phyloP scores from a whole-genome alignment of 2,888 invertebrate species.

The Aphrophora alni region DNA sequence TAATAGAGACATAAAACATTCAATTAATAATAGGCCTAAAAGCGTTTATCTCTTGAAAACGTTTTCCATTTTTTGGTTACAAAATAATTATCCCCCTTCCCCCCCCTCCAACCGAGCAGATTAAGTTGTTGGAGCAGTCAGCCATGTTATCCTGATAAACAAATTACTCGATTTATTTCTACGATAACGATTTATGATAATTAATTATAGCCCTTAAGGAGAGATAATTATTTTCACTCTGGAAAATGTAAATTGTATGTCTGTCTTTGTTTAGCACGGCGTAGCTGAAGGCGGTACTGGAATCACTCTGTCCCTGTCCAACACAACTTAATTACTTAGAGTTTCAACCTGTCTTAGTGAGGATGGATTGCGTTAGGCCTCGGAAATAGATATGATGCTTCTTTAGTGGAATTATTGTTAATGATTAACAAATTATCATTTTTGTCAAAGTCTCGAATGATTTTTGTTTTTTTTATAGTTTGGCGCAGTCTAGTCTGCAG shows the following conservation, averaged over 20 bases:
- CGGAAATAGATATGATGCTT: background rate
- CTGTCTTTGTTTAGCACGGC: slow-evolving; percentile 29
- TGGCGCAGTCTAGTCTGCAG: too few species aligned
- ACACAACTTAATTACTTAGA: background rate
- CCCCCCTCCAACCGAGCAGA: too few species aligned
- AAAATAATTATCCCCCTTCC: background rate
- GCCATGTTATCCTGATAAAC: too few species aligned
- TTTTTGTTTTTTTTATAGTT: too few species aligned
- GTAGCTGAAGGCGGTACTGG: background rate
- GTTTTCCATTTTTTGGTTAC: background rate
- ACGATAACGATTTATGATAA: slow-evolving; percentile 36
- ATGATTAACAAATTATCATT: too few species aligned
- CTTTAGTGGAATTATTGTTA: too few species aligned
- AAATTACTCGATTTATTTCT: slow-evolving; percentile 26
- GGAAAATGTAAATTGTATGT: slow-evolving; percentile 34
- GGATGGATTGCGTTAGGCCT: background rate
- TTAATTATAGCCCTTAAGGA: slow-evolving; percentile 38
- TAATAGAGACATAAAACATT: background rate
- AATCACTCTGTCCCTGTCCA: background rate
- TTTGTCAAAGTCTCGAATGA: too few species aligned
- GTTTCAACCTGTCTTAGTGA: background rate
- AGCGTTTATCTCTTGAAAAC: background rate
- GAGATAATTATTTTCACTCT: slow-evolving; percentile 35
- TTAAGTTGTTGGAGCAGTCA: too few species aligned
- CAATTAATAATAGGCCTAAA: background rate